Base-by-base conservation (phyloP, 2,113 vertebrate species). In the Bos javanicus region DNA sequence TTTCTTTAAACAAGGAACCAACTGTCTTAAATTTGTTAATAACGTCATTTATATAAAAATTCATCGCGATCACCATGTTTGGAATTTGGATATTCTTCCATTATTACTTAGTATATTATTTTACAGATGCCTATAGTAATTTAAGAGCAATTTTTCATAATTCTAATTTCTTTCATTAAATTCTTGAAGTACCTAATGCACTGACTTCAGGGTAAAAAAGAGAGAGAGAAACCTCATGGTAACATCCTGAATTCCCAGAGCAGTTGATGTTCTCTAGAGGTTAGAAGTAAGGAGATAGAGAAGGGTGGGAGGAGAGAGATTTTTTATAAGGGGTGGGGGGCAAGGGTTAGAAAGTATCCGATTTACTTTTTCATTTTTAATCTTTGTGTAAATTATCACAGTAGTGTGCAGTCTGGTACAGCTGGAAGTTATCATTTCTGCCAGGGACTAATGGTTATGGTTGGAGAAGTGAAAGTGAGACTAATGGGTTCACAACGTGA, bases 361-460 rank as follows among this genome's bases (percentile, higher is more conserved):
- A 6, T 74, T 43, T 46, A 26, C 50, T 78, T 83, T 87, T 56
- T 76, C 21, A 1, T 64, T 87, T 95, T 83, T 90, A 95, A 57
- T 87, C 81, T 92, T 62, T 43, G 5, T 60, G 23, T 94, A 62
- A 96, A 62, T 97, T 82, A 82, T 71, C 64, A 39, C 21, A 80
- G 67, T 17, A 12, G 23, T 56, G 9, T 57, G n/a, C 84, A 86
- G 62, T 91, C 85, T 96, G 83, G 30, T 76, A 28, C 80, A 93
- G 80, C 92, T 92, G 92, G 92, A 95, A 92, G 94, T 64, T 78
- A 4, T 80, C 9, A 8, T 76, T 95, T 89, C 88, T 97, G 54
- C 92, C 57, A 85, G 92, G 62, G 48, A 60, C 85, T 87, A 30
- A 19, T 88, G 94, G 30, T 83, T 28, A 56, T 59, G 33, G 14